These are phyloP conservation scores for Petaurus breviceps DNA, from an alignment of 2,113 vertebrate genomes.

Conservation along the genomic window DNA sequence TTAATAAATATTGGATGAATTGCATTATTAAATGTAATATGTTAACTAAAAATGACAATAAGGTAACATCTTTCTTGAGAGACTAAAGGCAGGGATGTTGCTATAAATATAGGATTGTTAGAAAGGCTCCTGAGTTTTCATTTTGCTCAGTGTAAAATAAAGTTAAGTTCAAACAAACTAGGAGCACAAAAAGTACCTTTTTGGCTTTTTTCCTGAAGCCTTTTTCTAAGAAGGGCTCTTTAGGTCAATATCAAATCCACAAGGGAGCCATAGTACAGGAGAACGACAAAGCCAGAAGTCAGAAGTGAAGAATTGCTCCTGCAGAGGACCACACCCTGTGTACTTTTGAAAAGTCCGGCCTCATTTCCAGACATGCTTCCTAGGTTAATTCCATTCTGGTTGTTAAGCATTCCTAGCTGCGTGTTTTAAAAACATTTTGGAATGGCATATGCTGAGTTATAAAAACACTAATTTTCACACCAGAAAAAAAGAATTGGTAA, in stretches of 20 bases:
- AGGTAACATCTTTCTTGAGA: not conserved
- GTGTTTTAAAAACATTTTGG: constrained; percentile 39
- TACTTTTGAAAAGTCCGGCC: constrained; percentile 6
- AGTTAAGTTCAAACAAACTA: not conserved
- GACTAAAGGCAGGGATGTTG: not conserved
- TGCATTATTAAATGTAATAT: not conserved
- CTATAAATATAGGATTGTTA: not conserved
- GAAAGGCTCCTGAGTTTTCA: not conserved
- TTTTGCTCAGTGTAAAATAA: not conserved
- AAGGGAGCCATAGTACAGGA: constrained; percentile 22
- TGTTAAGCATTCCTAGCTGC: not conserved
- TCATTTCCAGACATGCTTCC: constrained; percentile 32
- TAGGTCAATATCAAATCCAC: constrained; percentile 53
- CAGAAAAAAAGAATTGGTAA: constrained; percentile 33
- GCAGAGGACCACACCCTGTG: not conserved
- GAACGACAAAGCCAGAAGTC: constrained; percentile 49
- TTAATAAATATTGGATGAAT: not conserved
- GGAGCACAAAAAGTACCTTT: not conserved
- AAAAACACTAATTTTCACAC: not conserved
- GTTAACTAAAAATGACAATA: not conserved
- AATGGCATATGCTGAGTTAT: not conserved
- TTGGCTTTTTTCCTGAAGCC: not conserved
- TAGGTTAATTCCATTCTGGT: constrained; percentile 42
- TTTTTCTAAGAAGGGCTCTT: constrained; percentile 10
- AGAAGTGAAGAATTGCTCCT: constrained; percentile 43